Conservation (phyloP, 1,140 invertebrate species). For the Thalassaphorura encarpata region DNA sequence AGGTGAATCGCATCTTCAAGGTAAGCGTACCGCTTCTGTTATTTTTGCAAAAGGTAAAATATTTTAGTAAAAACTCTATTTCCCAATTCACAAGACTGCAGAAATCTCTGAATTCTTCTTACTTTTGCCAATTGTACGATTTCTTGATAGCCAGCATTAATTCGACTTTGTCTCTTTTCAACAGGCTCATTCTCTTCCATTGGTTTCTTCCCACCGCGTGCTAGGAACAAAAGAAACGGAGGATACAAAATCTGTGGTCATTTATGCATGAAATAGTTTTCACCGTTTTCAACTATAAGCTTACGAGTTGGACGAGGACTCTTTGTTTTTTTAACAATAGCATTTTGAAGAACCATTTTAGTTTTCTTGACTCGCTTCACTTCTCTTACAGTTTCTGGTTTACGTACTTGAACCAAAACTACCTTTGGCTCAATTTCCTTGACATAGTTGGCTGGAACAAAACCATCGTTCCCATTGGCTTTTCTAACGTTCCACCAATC, state of each 20-base stretch:
- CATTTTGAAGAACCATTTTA: constrained; percentile 72
- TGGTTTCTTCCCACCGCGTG: constrained; percentile 35
- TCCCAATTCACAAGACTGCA: not conserved
- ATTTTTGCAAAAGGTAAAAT: constrained; percentile 4
- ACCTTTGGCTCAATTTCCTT: constrained; percentile 82
- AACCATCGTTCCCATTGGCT: constrained; percentile 81
- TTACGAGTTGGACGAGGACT: constrained; percentile 35
- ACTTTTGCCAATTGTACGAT: constrained; percentile 65
- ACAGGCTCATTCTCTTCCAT: constrained; percentile 62
- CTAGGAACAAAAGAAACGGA: constrained; percentile 10
- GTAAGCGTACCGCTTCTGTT: constrained; percentile 59
- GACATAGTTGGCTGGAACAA: constrained; percentile 96
- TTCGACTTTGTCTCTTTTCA: constrained; percentile 65
- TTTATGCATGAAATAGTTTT: not conserved
- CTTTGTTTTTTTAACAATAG: constrained; percentile 47
- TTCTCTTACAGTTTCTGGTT: constrained; percentile 68
- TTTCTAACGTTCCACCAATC: constrained; percentile 99
- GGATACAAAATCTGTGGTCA: not conserved
- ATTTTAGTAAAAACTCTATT: not conserved
- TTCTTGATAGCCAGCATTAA: constrained; percentile 69
- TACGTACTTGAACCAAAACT: constrained; percentile 65
- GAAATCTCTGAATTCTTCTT: constrained; percentile 16
- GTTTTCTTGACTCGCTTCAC: constrained; percentile 80
- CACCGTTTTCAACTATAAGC: constrained; percentile 2
- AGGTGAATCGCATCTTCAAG: constrained; percentile 86